phyloP scores from a whole-genome alignment of 2,113 vertebrate genomes.

The Leptocoma aspasia region DNA sequence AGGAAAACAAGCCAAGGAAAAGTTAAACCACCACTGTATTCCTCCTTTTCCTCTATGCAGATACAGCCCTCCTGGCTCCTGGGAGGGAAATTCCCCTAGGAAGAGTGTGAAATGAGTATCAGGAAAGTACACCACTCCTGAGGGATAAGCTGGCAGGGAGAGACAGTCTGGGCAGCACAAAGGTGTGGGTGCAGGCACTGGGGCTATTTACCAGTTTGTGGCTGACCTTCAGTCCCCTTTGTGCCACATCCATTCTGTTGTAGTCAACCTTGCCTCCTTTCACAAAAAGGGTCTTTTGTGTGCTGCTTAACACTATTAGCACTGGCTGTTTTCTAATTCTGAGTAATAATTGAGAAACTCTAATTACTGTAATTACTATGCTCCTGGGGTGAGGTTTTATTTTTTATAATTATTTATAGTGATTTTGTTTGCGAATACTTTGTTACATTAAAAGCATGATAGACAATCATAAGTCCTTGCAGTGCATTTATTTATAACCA shows the following conservation, averaged over 20 bases:
- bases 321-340: slow-evolving; percentile 24
- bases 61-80: background rate
- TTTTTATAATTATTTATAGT: slow-evolving; percentile 33
- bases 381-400: slow-evolving; percentile 21
- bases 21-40: background rate
- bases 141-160: background rate
- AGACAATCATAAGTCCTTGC: background rate
- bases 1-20: background rate
- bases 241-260: background rate
- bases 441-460: background rate
- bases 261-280: background rate
- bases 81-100: background rate
- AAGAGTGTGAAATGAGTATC: background rate
- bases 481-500: background rate
- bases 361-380: slow-evolving; percentile 54
- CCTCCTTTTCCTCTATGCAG: background rate
- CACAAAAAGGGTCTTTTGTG: background rate
- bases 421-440: slow-evolving; percentile 5
- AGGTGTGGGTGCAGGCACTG: fast-evolving
- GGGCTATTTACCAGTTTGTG: background rate
- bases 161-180: background rate
- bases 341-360: slow-evolving; percentile 34
- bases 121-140: background rate
- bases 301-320: slow-evolving; percentile 52
- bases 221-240: background rate